Evolutionary conservation across 2,888 invertebrate genomes (phyloP), one percentile per base, ranked within the genome.

Genomic region (Kryphioiulus occultus): DNA sequence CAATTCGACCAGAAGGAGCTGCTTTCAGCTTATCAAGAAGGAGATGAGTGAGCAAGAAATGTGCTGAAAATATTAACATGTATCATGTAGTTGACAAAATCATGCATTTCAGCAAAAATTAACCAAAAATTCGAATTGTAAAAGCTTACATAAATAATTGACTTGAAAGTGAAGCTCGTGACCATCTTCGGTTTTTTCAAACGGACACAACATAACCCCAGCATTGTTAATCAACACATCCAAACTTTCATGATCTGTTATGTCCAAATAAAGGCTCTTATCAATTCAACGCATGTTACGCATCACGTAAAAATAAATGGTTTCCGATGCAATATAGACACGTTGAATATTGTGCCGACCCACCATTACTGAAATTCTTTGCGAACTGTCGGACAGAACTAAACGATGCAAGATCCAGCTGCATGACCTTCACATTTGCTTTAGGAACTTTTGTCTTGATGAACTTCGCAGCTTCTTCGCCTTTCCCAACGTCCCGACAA

Each of bases 1-100:
- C 90, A 85, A 92, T 90, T 30, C 91, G 90, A 47, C 89, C 90
- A 30, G 68, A 42, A 9, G 89, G 87, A 12, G 90, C 88, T 83
- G 88, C 89, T 85, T 90, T 90, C 85, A 91, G 88, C 39, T 90
- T 89, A 9, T 91, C 91, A 26, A 92, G 89, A 26, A 92, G 89
- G 78, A 91, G 90, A 86, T 91, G 90, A 39, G 92, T 92, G 22
- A 91, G 89, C 68, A 92, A 89, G 89, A 92, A 91, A 35, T 91
- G 92, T 42, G 91, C 88, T 88, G 78, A 44, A 85, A 85, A n/a
- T 0, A 86, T 59, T 12, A 53, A 86, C 26, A 44, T 12, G 19
- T 22, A n/a, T 7, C 32, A 22, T 82, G 32, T 26, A 26, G 4
- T 22, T 53, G 19, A 35, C 2, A 2, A 7, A 35, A 35, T 35